A percentile compares a stretch with the other conserved stretches of the same genome.
phyloP scores from a whole-genome alignment of 2,113 vertebrate species.

The Phalacrocorax brasilianus region DNA sequence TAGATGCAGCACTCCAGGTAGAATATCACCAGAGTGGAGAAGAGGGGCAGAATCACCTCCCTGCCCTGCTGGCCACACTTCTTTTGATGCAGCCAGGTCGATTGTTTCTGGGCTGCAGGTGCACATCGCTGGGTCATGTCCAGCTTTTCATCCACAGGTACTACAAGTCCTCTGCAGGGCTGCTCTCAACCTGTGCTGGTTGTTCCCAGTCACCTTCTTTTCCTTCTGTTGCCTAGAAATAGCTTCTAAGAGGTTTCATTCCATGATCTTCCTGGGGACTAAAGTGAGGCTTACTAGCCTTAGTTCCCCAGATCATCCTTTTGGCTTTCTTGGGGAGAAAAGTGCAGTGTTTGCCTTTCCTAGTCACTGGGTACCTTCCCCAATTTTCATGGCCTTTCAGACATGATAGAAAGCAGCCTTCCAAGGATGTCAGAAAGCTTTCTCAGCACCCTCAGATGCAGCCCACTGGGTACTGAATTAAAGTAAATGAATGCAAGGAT shows the following conservation, averaged over 20 bases:
- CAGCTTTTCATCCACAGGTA: background rate
- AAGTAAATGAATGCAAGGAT: background rate
- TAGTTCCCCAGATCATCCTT: background rate
- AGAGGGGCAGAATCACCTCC: background rate
- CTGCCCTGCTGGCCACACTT: fast-evolving
- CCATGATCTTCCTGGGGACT: background rate
- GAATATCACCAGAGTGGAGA: fast-evolving
- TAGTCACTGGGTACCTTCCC: background rate
- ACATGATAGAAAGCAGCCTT: background rate
- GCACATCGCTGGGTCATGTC: fast-evolving
- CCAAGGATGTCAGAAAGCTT: background rate
- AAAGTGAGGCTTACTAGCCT: background rate
- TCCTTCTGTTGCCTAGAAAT: background rate
- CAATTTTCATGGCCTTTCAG: background rate
- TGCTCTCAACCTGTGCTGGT: background rate
- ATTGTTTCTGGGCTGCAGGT: fast-evolving
- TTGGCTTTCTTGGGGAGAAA: background rate
- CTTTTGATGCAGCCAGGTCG: too few relatives aligned
- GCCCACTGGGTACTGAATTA: background rate
- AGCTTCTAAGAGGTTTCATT: background rate
- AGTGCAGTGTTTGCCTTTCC: background rate
- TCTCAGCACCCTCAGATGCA: background rate
- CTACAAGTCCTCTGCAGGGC: background rate
- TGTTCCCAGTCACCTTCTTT: background rate
- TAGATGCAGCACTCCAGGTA: fast-evolving